Evolutionary conservation across 2,113 vertebrate species (phyloP).

Genomic region (Orthonyx spaldingii): DNA sequence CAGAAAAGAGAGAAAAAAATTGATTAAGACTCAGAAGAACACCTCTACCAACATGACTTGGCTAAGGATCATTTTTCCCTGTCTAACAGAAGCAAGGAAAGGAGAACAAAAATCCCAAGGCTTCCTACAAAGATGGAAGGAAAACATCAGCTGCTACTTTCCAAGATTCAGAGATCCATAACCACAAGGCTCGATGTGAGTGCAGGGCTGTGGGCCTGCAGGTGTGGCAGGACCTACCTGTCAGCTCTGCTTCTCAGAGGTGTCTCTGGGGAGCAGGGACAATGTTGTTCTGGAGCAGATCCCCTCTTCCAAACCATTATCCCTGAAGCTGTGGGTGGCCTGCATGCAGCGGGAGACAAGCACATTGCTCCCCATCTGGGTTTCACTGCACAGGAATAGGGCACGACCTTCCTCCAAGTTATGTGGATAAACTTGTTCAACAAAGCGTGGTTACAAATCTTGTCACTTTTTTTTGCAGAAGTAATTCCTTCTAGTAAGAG

Average conservation of each 20-base stretch:
- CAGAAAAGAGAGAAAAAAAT: neutral
- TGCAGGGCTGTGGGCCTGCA: neutral
- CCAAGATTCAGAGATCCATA: neutral
- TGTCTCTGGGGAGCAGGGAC: neutral
- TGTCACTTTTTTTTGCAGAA: neutral
- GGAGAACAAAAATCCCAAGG: neutral
- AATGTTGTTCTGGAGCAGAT: neutral
- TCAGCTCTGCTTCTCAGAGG: neutral
- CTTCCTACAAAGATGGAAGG: neutral
- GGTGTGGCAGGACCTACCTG: neutral
- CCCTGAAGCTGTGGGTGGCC: rapidly evolving
- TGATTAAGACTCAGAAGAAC: neutral
- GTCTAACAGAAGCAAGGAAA: neutral
- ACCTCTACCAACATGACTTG: neutral
- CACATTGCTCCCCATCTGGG: neutral
- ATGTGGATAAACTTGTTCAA: neutral
- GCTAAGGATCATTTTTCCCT: neutral
- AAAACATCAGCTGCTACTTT: neutral
- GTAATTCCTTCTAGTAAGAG: constrained; percentile 24
- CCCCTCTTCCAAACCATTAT: neutral
- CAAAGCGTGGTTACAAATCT: neutral
- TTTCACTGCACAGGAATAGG: neutral
- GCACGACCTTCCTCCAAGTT: neutral
- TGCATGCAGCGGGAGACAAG: neutral
- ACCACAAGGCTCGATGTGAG: neutral